phyloP scores from a whole-genome alignment of 64 coral and sea anemone genomes.

The Stylophora pistillata region DNA sequence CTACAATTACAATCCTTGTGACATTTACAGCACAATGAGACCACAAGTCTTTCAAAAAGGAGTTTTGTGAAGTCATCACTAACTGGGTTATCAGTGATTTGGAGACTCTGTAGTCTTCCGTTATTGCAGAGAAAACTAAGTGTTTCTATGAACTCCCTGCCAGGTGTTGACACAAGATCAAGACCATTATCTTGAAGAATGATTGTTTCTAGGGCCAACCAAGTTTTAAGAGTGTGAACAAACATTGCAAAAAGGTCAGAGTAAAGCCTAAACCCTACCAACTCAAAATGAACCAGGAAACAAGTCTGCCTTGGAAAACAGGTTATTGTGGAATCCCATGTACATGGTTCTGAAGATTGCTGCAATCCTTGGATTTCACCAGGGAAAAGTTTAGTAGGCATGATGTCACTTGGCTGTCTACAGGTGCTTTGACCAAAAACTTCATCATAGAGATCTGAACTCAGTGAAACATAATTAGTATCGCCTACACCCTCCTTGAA shows the following conservation, averaged over 20 bases:
- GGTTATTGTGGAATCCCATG: neutral
- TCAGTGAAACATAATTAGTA: neutral
- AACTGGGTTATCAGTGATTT: constrained; percentile 49
- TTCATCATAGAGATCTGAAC: constrained; percentile 6
- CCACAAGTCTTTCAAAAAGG: constrained; percentile 43
- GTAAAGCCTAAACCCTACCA: constrained; percentile 44
- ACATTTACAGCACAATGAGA: constrained; percentile 30
- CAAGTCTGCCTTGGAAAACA: constrained; percentile 1
- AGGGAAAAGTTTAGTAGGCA: too few relatives aligned
- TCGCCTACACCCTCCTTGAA: neutral
- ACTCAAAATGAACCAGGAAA: constrained; percentile 54
- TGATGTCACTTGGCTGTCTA: neutral
- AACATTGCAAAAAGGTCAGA: constrained; percentile 31
- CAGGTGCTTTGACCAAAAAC: neutral
- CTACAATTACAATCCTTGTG: neutral
- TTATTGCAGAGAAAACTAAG: constrained; percentile 38
- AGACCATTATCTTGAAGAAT: constrained; percentile 53
- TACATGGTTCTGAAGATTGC: neutral
- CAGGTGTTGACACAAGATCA: constrained; percentile 8
- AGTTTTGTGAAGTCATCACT: constrained; percentile 23
- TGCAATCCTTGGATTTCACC: neutral
- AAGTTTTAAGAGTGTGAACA: constrained; percentile 8
- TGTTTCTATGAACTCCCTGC: constrained; percentile 26
- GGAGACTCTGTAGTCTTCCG: constrained; percentile 31
- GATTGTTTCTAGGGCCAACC: constrained; percentile 36